Base-by-base conservation (phyloP, 2,797 vertebrate species). In the Periparus ater region DNA sequence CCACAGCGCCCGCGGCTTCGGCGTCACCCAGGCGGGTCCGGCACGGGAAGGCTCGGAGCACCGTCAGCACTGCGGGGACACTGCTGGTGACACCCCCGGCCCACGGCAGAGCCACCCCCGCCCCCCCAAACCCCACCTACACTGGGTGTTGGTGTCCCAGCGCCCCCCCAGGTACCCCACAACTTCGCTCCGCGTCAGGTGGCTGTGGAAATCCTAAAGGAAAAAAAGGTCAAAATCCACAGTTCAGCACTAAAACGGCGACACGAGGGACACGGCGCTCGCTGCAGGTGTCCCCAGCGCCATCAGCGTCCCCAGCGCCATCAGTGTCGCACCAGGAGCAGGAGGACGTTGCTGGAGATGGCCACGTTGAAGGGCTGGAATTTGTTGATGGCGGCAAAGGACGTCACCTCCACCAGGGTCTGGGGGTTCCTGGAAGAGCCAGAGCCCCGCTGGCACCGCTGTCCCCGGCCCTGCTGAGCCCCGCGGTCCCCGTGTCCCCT, bases 361-460 rank as follows among this genome's bases (percentile, higher is more conserved):
- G 99, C 99, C 62, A 99, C 99, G 3, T 99, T 99, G 96, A 99
- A 99, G 7, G 99, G 99, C 96, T 99, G 99, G 97, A 99, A 99
- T 88, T 99, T 98, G 98, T 99, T 99, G 96, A 99, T 98, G 81
- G 99, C 98, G 1, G 99, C 98, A 32, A 99, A 99, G 58, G 99
- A 98, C 0, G 98, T 99, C 40, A 99, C 98, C 96, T 99, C 99
- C 95, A 99, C 99, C 12, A 99, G 98, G 2, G 99, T 99, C 97
- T 99, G 99, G 12, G 99, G 98, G 96, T 98, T 99, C 97, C 99
- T 99, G 98, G 1, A 92, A 92, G 36, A 77, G 84, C 60, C 85
- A 2, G 22, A 44, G 53, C 47, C 51, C 55, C 7, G 0, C 55
- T 76, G 62, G 20, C 74, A 13, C 66, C 7, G 7, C 60, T 4